Evolutionary conservation across 2,113 vertebrate species (phyloP).

Genomic region (Spilogale gracilis): DNA sequence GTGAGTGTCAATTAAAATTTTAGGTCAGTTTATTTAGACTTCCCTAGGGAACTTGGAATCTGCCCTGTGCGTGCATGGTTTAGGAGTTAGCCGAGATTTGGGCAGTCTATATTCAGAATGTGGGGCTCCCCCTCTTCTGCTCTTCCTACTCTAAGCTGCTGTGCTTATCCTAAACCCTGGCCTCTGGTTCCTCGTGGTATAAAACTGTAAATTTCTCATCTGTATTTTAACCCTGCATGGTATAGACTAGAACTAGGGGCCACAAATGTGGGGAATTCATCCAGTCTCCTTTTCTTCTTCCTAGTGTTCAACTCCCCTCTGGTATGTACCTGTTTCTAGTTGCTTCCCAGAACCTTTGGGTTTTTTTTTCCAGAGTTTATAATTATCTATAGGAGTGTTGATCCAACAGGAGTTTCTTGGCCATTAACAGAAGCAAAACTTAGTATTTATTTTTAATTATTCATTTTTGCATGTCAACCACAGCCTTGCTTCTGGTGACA

Average conservation of each 20-base stretch:
- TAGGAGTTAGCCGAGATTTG: background rate
- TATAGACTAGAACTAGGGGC: background rate
- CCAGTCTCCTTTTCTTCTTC: background rate
- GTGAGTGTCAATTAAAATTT: background rate
- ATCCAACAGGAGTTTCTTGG: background rate
- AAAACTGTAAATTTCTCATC: background rate
- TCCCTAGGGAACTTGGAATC: background rate
- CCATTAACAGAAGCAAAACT: background rate
- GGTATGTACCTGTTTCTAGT: background rate
- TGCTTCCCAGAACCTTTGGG: background rate
- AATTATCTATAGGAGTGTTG: background rate
- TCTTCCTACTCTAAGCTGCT: background rate
- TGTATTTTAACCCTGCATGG: background rate
- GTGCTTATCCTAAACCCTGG: background rate
- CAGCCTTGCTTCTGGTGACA: background rate
- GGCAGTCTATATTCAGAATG: background rate
- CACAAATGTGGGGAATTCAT: background rate
- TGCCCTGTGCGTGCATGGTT: background rate
- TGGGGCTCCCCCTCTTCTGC: background rate
- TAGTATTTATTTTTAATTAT: conserved; percentile 31
- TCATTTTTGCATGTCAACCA: background rate
- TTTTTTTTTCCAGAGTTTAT: background rate
- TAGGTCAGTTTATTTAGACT: background rate
- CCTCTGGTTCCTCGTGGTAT: background rate
- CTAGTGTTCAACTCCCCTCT: background rate